Percentiles rank a stretch among this genome's conserved stretches.
Conservation (phyloP, 2,113 vertebrate species). For the Cettia cetti region DNA sequence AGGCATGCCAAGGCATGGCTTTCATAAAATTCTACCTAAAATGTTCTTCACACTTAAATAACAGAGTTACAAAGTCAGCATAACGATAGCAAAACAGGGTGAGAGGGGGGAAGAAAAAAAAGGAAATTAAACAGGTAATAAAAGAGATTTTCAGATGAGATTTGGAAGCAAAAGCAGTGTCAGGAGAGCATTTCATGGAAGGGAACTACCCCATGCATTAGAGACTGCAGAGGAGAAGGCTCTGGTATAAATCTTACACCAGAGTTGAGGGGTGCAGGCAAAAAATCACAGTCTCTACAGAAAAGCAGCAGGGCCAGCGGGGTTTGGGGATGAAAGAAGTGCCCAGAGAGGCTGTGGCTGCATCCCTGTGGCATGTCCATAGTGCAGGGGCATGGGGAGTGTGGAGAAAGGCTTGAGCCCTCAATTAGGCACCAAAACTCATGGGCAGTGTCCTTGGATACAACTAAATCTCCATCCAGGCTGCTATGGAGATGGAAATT, state of each 20-base stretch:
- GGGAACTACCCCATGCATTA: neutral
- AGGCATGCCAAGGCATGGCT: neutral
- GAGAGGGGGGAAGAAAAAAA: neutral
- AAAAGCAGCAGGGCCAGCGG: neutral
- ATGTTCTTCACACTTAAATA: neutral
- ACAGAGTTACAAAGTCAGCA: neutral
- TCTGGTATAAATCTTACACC: neutral
- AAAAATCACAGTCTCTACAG: neutral
- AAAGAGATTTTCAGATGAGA: neutral
- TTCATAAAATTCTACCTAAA: neutral
- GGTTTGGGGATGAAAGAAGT: neutral
- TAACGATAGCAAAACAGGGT: neutral
- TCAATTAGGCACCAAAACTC: neutral
- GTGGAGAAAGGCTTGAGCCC: neutral
- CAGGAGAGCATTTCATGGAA: neutral
- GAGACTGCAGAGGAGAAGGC: neutral
- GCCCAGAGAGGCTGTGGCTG: neutral
- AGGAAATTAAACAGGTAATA: slow-evolving; percentile 41
- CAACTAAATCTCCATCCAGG: neutral
- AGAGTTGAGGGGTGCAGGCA: neutral
- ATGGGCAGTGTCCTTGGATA: accelerated
- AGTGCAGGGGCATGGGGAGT: accelerated
- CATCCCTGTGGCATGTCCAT: accelerated
- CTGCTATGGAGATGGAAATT: accelerated
- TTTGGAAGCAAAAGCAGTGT: neutral